These are phyloP conservation scores for Cybosia mesomella DNA, from an alignment of 2,888 invertebrate species.

Conservation along the genomic window DNA sequence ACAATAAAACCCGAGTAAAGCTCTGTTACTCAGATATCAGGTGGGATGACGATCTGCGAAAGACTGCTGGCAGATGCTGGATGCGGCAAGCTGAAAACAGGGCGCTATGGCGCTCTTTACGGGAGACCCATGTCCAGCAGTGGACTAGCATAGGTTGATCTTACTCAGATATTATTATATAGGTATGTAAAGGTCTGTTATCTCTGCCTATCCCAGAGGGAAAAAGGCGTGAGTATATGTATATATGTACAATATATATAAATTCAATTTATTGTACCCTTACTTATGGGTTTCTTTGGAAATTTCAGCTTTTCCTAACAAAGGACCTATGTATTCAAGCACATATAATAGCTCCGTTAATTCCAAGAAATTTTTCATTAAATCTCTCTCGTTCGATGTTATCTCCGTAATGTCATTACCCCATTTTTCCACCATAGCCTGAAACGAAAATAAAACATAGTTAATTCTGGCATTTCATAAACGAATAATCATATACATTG, in stretches of 20 bases:
- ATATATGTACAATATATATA: background rate
- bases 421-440: conserved; percentile 74
- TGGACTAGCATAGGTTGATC: no score
- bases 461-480: background rate
- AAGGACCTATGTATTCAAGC: conserved; percentile 65
- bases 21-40: no score
- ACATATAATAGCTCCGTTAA: conserved; percentile 73
- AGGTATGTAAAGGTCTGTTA: no score
- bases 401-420: conserved; percentile 68
- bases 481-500: background rate
- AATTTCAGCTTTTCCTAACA: conserved; percentile 67
- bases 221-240: no score
- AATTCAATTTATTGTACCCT: background rate
- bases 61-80: no score
- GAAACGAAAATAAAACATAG: conserved; percentile 28
- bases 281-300: conserved; percentile 3
- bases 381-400: conserved; percentile 59
- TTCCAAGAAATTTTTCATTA: conserved; percentile 66
- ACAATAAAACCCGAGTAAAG: no score
- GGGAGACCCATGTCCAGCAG: no score
- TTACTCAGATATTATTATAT: no score
- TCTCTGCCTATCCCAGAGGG: no score
- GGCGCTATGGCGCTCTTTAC: no score
- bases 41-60: no score
- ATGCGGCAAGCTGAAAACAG: no score